These are phyloP conservation scores for Terebella lapidaria DNA, from an alignment of 2,888 invertebrate species.

Conservation along the genomic window DNA sequence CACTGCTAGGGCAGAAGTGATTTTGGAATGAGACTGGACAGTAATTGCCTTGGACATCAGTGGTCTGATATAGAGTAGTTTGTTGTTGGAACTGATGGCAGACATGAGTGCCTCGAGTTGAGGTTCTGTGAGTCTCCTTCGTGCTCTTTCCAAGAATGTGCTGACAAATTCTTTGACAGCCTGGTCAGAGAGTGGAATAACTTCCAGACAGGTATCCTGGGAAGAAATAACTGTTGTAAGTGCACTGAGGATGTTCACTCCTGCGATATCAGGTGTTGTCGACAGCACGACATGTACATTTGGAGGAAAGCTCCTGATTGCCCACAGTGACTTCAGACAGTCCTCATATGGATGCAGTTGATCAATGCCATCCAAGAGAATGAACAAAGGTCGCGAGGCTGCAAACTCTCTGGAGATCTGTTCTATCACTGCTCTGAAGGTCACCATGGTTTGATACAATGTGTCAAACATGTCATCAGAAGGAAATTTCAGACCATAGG, in stretches of 20 bases:
- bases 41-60: conserved; percentile 3
- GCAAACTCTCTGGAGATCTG: conserved; percentile 17
- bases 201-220: neutral
- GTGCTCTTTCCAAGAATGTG: neutral
- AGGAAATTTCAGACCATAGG: conserved; percentile 17
- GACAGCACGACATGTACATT: conserved; percentile 25
- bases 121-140: conserved; percentile 10
- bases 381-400: conserved; percentile 16
- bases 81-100: neutral
- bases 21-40: conserved; percentile 3
- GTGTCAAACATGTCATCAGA: conserved; percentile 12
- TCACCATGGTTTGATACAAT: conserved; percentile 15
- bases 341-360: conserved; percentile 21
- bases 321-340: conserved; percentile 20
- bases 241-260: conserved; percentile 14
- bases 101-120: conserved; percentile 3
- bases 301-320: conserved; percentile 16
- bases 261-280: conserved; percentile 8
- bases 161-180: conserved; percentile 9
- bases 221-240: conserved; percentile 13
- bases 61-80: conserved; percentile 10
- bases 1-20: neutral
- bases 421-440: conserved; percentile 15
- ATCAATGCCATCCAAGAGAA: conserved; percentile 24
- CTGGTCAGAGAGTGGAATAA: neutral